Conservation (phyloP, 2,797 vertebrate species). For the Aplochiton taeniatus region DNA sequence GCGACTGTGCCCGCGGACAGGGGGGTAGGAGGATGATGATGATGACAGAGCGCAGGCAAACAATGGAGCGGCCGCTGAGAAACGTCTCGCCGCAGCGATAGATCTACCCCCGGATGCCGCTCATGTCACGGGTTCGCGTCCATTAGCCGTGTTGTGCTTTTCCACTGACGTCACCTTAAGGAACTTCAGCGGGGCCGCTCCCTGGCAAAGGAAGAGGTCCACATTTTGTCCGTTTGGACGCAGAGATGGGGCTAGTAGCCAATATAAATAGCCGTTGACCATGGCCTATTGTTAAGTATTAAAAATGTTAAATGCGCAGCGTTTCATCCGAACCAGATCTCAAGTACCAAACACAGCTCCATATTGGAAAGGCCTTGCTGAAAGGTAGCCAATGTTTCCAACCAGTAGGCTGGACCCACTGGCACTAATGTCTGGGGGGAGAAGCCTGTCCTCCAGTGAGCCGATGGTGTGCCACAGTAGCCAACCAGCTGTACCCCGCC, state of each 20-base stretch:
- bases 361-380: not conserved
- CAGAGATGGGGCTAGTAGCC: not conserved
- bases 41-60: constrained; percentile 16
- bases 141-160: constrained; percentile 36
- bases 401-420: not conserved
- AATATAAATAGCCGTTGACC: too few relatives aligned
- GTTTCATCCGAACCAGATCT: not conserved
- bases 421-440: not conserved
- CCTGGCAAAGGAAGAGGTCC: constrained; percentile 10
- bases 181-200: constrained; percentile 14
- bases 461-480: not conserved
- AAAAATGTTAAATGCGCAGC: not conserved
- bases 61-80: constrained; percentile 7
- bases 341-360: not conserved
- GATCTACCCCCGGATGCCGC: constrained; percentile 14
- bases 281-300: not conserved
- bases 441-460: not conserved
- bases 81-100: constrained; percentile 13
- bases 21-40: not conserved
- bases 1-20: too few relatives aligned
- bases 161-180: constrained; percentile 32
- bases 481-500: constrained; percentile 33
- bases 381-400: not conserved
- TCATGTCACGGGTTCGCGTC: constrained; percentile 27
- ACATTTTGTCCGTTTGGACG: not conserved